phyloP scores from a whole-genome alignment of 2,797 vertebrate genomes.

The Holocentrus rufus region DNA sequence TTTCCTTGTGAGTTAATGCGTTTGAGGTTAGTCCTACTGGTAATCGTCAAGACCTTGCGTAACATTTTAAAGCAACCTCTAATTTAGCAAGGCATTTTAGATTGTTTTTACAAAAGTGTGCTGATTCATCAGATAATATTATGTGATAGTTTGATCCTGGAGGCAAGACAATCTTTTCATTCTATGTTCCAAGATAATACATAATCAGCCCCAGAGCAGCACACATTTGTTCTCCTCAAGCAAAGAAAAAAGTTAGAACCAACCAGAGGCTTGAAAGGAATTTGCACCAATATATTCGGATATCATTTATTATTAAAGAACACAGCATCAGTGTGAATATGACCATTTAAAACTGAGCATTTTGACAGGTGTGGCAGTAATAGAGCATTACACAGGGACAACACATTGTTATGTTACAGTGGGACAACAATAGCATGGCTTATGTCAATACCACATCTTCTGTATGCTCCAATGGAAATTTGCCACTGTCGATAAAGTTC shows the following conservation, averaged over 20 bases:
- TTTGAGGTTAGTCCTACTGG: no score
- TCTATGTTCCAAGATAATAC: no score
- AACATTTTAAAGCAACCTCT: neutral
- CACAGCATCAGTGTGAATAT: conserved; percentile 29
- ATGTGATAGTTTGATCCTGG: no score
- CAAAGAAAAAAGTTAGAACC: no score
- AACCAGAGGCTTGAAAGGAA: no score
- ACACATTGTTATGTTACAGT: neutral
- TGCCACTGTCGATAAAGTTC: conserved; percentile 5
- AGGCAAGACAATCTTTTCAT: no score
- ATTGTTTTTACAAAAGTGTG: neutral
- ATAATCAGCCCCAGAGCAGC: no score
- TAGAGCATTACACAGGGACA: neutral
- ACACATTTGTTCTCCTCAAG: no score
- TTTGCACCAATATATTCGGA: neutral
- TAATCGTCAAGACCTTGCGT: neutral
- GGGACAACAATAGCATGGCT: neutral
- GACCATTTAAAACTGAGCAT: neutral
- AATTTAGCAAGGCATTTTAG: neutral
- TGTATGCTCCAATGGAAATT: conserved; percentile 1
- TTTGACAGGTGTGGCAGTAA: conserved; percentile 15
- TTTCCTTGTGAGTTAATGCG: no score
- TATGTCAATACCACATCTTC: neutral
- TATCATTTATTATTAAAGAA: conserved; percentile 48
- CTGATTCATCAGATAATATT: neutral